Base-by-base conservation (phyloP, 2,113 vertebrate species). In the Gavialis gangeticus region DNA sequence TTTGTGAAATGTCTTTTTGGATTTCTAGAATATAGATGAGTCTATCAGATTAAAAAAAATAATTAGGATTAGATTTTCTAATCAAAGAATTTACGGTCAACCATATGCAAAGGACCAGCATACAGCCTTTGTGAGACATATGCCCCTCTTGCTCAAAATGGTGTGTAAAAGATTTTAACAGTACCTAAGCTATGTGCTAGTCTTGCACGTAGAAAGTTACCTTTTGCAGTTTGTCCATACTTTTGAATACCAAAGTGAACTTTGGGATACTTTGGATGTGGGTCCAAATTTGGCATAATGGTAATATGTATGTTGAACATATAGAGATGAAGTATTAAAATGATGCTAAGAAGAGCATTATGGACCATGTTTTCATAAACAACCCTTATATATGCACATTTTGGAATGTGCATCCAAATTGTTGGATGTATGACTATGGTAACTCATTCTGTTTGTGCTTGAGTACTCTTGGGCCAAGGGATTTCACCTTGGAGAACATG, bases 101-200 rank as follows among this genome's bases (percentile, higher is more conserved):
- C 71, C 54, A 11, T 54, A 58, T 3, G 0, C 16, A n/a, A 64
- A 62, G 3, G 16, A 75, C 77, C 54, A 27, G 4, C 37, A 67
- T 46, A 59, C 0, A 1, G 25, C 19, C 12, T 10, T 3, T 8
- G 27, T 25, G 59, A 77, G 27, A 9, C 12, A 14, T 0, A 0
- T 11, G 3, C 22, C 73, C 25, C 82, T 87, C 75, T 46, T 57
- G 16, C 21, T 92, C 71, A 24, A 27, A 19, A 27, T 63, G 25
- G 30, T 75, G 17, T 83, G 4, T 13, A 82, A 69, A 8, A 73
- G 64, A 11, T 46, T 81, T 76, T n/a, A 46, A 16, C 60, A 1
- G 2, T 17, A 5, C 37, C n/a, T 69, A 67, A 56, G 58, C 2
- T 4, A 85, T n/a, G 28, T 57, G 46, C 60, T 77, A 30, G 14